Evolutionary conservation across 1,140 invertebrate genomes (phyloP).

Genomic region (Drosophila grimshawi): DNA sequence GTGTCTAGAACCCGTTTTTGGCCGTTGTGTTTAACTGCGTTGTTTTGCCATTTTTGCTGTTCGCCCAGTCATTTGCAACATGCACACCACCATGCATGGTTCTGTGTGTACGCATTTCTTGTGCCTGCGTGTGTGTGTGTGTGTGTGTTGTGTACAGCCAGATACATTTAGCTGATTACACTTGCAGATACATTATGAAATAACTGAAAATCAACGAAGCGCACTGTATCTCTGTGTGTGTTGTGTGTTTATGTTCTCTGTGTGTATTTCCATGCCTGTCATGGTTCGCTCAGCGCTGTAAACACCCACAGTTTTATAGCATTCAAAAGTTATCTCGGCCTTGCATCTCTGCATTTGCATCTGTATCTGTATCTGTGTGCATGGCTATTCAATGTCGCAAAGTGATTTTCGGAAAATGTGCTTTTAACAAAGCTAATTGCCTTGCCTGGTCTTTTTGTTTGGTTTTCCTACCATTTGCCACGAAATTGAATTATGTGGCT

Average conservation of each 20-base stretch:
- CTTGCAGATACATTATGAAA: conserved; percentile 77
- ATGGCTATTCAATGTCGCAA: conserved; percentile 47
- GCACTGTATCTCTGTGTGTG: conserved; percentile 27
- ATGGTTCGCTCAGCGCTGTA: conserved; percentile 67
- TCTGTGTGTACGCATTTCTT: conserved; percentile 17
- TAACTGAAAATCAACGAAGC: conserved; percentile 72
- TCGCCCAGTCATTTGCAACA: conserved; percentile 78
- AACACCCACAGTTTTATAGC: conserved; percentile 19
- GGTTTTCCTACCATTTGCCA: conserved; percentile 19
- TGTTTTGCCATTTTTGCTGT: conserved; percentile 53
- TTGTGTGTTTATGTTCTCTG: conserved; percentile 6
- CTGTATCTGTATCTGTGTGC: conserved; percentile 2
- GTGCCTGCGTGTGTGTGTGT: conserved; percentile 18
- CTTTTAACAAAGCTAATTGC: conserved; percentile 61
- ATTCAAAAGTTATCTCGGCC: conserved; percentile 29
- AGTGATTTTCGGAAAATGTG: conserved; percentile 50
- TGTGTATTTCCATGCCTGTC: conserved; percentile 51
- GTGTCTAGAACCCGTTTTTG: conserved; percentile 76
- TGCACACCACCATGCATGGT: conserved; percentile 65
- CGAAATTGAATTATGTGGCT: conserved; percentile 62
- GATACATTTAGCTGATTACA: conserved; percentile 63
- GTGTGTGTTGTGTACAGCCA: conserved; percentile 42
- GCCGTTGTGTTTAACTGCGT: conserved; percentile 4
- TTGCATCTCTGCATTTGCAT: conserved; percentile 11
- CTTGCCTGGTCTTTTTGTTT: conserved; percentile 35